phyloP scores from a whole-genome alignment of 1,140 invertebrate genomes.

The Helicoverpa armigera region DNA sequence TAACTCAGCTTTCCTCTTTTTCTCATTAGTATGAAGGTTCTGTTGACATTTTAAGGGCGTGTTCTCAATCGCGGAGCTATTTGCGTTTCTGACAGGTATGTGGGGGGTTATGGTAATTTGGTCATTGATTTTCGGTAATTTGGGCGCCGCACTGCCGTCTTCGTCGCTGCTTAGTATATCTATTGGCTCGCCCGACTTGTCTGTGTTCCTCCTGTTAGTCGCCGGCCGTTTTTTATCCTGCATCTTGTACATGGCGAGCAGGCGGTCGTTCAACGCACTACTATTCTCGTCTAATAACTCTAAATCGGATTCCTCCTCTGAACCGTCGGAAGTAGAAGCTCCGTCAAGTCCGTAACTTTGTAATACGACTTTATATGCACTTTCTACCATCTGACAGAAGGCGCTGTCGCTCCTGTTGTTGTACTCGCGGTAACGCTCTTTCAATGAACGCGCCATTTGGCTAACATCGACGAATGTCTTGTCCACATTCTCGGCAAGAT shows the following conservation, averaged over 20 bases:
- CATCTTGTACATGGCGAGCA: slow-evolving; percentile 85
- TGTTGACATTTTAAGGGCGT: slow-evolving; percentile 61
- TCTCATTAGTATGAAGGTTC: slow-evolving; percentile 67
- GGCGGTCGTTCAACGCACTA: slow-evolving; percentile 81
- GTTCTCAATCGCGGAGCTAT: slow-evolving; percentile 67
- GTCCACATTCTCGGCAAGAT: slow-evolving; percentile 90
- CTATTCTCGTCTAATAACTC: slow-evolving; percentile 86
- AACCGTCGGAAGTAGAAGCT: slow-evolving; percentile 86
- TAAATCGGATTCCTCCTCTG: slow-evolving; percentile 87
- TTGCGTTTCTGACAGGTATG: slow-evolving; percentile 73
- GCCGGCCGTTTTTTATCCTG: slow-evolving; percentile 80
- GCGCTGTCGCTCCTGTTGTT: slow-evolving; percentile 89
- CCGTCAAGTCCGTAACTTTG: slow-evolving; percentile 88
- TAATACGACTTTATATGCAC: slow-evolving; percentile 87
- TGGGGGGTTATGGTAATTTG: slow-evolving; percentile 84
- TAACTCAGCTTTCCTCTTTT: slow-evolving; percentile 72
- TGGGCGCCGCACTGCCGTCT: slow-evolving; percentile 82
- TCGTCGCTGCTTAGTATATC: slow-evolving; percentile 88
- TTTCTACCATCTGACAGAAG: slow-evolving; percentile 89
- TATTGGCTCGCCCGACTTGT: slow-evolving; percentile 86
- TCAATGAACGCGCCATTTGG: slow-evolving; percentile 91
- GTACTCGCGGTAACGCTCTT: slow-evolving; percentile 91
- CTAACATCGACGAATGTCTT: slow-evolving; percentile 91
- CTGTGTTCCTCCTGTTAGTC: slow-evolving; percentile 67
- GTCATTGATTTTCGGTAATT: slow-evolving; percentile 83